A percentile compares a stretch with the other conserved stretches of the same genome.
phyloP scores from a whole-genome alignment of 92 coral and sea anemone species.

The Parazoanthus atlanticus region DNA sequence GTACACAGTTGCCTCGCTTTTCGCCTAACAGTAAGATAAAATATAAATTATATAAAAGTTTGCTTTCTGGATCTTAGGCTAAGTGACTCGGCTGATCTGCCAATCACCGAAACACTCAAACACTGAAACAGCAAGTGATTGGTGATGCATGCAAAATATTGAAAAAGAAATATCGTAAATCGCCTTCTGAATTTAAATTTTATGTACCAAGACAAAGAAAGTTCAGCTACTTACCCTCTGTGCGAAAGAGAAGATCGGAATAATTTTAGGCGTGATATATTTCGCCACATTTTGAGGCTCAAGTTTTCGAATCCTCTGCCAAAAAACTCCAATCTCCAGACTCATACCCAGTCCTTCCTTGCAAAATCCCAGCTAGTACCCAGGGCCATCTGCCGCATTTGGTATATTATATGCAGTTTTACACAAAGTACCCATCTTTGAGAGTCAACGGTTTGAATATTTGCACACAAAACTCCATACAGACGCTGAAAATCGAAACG shows the following conservation, averaged over 20 bases:
- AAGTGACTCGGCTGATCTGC: slow-evolving; percentile 22
- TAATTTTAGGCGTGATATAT: neutral
- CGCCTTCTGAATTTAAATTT: neutral
- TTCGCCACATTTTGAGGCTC: slow-evolving; percentile 31
- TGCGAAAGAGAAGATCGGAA: slow-evolving; percentile 1
- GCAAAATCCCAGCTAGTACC: no score
- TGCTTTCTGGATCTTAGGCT: neutral
- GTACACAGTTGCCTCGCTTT: neutral
- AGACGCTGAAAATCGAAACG: slow-evolving; percentile 11
- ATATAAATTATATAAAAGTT: neutral
- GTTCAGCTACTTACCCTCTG: slow-evolving; percentile 16
- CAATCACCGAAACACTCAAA: neutral
- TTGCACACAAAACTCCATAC: neutral
- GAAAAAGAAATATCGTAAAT: neutral
- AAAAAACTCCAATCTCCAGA: neutral
- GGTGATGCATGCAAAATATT: neutral
- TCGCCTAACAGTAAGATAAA: neutral
- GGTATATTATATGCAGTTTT: neutral
- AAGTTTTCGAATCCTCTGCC: slow-evolving; percentile 24
- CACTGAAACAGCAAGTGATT: neutral
- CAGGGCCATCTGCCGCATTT: no score
- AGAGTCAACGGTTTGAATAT: slow-evolving; percentile 36
- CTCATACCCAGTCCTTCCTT: neutral
- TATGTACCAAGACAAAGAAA: neutral
- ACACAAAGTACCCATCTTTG: slow-evolving; percentile 21